Evolutionary conservation across 2,797 vertebrate genomes (phyloP), one percentile per base, ranked within the genome.

Genomic region (Phylloscopus collybita): DNA sequence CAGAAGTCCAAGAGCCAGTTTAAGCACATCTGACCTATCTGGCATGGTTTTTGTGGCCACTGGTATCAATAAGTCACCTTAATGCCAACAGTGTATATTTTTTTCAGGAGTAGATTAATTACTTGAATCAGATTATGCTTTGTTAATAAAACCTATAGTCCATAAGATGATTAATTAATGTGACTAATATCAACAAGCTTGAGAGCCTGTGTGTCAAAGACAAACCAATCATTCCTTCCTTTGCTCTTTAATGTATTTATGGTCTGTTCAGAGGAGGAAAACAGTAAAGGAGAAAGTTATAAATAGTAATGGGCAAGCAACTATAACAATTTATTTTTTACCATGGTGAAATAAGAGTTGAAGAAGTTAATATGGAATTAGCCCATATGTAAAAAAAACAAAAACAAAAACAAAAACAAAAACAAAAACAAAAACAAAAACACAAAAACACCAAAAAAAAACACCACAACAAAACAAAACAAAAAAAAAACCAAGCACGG

Each of bases 111-210:
- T 69, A 49, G 40, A 85, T 90, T 59, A 56, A 72, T 73, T 72
- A 25, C 56, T 71, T 86, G 69, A 90, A 76, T 83, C 13, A 9
- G 75, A 69, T 47, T 25, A 53, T 64, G 26, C 6, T 90, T 72
- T 10, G 0, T 54, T 80, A 74, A 67, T 50, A 78, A 94, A 92
- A 84, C 8, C 23, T n/a, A 1, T 36, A 62, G 27, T 67, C 36
- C 50, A 21, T 61, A 59, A 90, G 66, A 93, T 79, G 20, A 86
- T 92, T 85, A 80, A 93, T 85, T 83, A 70, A 86, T 8, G 11
- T 44, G 38, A 86, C 74, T 91, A 85, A 85, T 73, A 71, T 69
- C 54, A 92, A 80, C 50, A 89, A 88, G 36, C 22, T 36, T 60
- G 47, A 90, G 11, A 50, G 25, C 26, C n/a, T 57, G 7, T 11